Evolutionary conservation across 2,888 invertebrate species (phyloP).

Genomic region (Gari tellinella): DNA sequence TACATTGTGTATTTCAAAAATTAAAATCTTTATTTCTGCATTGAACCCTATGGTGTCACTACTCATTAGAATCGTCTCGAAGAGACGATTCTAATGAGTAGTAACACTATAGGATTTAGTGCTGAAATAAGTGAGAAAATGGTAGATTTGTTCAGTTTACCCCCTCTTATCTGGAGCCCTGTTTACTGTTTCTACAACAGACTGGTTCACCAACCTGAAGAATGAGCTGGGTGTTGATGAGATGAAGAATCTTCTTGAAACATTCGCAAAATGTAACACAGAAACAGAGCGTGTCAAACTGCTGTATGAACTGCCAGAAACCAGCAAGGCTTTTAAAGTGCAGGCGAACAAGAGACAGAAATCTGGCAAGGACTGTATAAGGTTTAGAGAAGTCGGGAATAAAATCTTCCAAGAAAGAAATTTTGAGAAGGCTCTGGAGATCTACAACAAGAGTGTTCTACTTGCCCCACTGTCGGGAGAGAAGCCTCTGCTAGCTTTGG

Average conservation of each 20-base stretch:
- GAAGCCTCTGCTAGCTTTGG: conserved; percentile 72
- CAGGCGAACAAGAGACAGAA: conserved; percentile 64
- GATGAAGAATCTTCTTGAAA: conserved; percentile 37
- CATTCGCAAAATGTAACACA: conserved; percentile 59
- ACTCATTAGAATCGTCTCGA: too few species aligned
- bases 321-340: conserved; percentile 55
- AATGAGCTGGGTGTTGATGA: conserved; percentile 10
- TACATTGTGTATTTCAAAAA: too few species aligned
- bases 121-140: too few species aligned
- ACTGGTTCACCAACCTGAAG: conserved; percentile 38
- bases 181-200: conserved; percentile 30
- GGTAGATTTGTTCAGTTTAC: too few species aligned
- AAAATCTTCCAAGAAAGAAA: conserved; percentile 75
- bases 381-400: conserved; percentile 82
- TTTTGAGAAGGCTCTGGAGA: conserved; percentile 69
- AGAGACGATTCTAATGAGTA: too few species aligned
- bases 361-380: conserved; percentile 74
- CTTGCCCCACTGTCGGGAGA: conserved; percentile 67
- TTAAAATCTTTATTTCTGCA: too few species aligned
- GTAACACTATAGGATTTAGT: too few species aligned
- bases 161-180: too few species aligned
- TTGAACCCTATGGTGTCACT: too few species aligned
- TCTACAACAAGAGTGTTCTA: conserved; percentile 75
- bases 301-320: conserved; percentile 57
- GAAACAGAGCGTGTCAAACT: conserved; percentile 68